A percentile compares a stretch with the other conserved stretches of the same genome.
Evolutionary conservation across 2,888 invertebrate genomes (phyloP).

Genomic region (Anoncus sp.): DNA sequence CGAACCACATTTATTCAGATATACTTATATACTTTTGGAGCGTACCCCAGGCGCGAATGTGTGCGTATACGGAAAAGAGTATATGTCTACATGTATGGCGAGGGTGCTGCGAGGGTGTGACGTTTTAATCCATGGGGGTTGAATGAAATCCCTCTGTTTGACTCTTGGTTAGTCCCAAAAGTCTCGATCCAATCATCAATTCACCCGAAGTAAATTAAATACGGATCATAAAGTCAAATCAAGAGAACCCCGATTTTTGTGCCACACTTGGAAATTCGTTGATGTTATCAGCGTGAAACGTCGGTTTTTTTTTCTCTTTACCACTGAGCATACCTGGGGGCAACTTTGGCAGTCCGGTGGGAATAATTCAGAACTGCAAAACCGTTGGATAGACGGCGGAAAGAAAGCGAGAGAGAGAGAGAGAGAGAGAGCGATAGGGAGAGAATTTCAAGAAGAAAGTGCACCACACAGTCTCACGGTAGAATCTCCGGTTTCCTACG

Average conservation of each 20-base stretch:
- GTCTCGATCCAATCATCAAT: conserved; percentile 46
- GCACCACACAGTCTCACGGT: conserved; percentile 65
- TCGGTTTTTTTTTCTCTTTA: not conserved
- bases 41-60: conserved; percentile 9
- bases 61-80: conserved; percentile 47
- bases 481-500: conserved; percentile 73
- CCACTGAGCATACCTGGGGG: conserved; percentile 5
- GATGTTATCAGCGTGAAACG: not conserved
- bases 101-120: conserved; percentile 71
- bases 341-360: conserved; percentile 18
- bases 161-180: conserved; percentile 14
- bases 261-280: not conserved
- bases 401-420: conserved; percentile 38
- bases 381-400: conserved; percentile 36
- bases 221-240: conserved; percentile 42
- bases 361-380: conserved; percentile 56
- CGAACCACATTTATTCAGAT: conserved; percentile 59
- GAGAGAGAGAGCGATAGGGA: conserved; percentile 36
- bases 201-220: conserved; percentile 43
- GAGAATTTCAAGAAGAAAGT: conserved; percentile 58
- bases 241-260: not conserved
- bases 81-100: conserved; percentile 73
- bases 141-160: conserved; percentile 11
- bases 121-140: conserved; percentile 73
- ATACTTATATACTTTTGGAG: not conserved